Evolutionary conservation across 2,797 vertebrate species (phyloP), one percentile per base, ranked within the genome.

Genomic region (Notolepis coatsorum): DNA sequence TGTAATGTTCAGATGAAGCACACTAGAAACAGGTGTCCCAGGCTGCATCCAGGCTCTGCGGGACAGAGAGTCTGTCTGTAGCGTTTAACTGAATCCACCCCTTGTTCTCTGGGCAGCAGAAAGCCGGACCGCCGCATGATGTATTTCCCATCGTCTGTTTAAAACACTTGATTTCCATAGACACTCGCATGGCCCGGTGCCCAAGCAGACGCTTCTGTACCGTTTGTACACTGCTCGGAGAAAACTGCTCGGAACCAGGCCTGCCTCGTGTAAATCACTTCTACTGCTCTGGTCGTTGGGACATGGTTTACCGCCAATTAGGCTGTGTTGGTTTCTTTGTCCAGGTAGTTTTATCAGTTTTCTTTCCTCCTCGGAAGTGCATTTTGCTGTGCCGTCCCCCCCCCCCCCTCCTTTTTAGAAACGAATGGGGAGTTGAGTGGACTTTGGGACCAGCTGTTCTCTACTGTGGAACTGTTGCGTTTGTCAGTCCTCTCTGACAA

Each of bases 391-490:
- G 9, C 41, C 18, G 50, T 3, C n/a, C 12, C 28, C 15, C 2
- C 9, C 13, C 12, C 51, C 3, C n/a, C 12, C 28, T 18, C 2
- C 9, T 9, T 10, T 17, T 60, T 24, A 57, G 12, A 63, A 41
- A 8, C 48, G 25, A 46, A 47, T 1, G 18, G 35, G 17, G 43
- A 5, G 61, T 25, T 38, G 75, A 7, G 64, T 68, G 56, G 53
- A 60, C 39, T 66, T 72, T 62, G 84, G 83, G 81, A 90, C 87
- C 86, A 89, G 79, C 58, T 64, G 33, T 74, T n/a, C 52, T 61
- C 49, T 78, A 67, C 66, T 83, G 77, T 69, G 35, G 31, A 56
- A 42, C 13, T 23, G 31, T 23, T 9, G 15, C 35, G 61, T 47
- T 9, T 58, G 9, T 25, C 13, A 47, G 56, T 7, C 8, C 5